Conservation (phyloP, 2,888 invertebrate genomes). For the Anthoptus insignis region DNA sequence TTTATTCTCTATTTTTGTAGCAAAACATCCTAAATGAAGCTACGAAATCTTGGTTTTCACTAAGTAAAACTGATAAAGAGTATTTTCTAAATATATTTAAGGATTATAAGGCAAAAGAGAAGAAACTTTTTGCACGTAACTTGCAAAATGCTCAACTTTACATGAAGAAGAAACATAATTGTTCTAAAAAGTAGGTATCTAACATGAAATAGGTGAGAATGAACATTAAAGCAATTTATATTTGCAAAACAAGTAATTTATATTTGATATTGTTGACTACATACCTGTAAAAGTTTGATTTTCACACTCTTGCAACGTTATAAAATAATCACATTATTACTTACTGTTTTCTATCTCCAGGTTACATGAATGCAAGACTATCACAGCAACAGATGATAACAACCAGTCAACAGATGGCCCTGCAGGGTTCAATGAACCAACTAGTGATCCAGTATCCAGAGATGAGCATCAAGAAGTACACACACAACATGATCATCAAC, state of each 20-base stretch:
- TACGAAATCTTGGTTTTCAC: slow-evolving; percentile 68
- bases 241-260: too few species aligned
- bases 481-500: not conserved
- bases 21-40: slow-evolving; percentile 57
- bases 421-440: too few species aligned
- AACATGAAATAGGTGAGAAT: too few species aligned
- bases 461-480: not conserved
- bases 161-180: slow-evolving; percentile 57
- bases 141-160: slow-evolving; percentile 65
- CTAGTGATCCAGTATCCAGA: not conserved
- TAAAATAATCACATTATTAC: too few species aligned
- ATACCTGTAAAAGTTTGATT: too few species aligned
- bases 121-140: slow-evolving; percentile 54
- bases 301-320: too few species aligned
- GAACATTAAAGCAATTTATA: too few species aligned
- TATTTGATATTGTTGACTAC: too few species aligned
- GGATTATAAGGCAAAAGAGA: slow-evolving; percentile 55
- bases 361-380: not conserved
- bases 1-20: slow-evolving; percentile 26
- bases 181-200: slow-evolving; percentile 2
- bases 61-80: slow-evolving; percentile 63
- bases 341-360: not conserved
- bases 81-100: slow-evolving; percentile 59
- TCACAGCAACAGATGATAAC: not conserved
- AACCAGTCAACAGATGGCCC: not conserved